Evolutionary conservation across 2,113 vertebrate genomes (phyloP).

Genomic region (Pedetes capensis): DNA sequence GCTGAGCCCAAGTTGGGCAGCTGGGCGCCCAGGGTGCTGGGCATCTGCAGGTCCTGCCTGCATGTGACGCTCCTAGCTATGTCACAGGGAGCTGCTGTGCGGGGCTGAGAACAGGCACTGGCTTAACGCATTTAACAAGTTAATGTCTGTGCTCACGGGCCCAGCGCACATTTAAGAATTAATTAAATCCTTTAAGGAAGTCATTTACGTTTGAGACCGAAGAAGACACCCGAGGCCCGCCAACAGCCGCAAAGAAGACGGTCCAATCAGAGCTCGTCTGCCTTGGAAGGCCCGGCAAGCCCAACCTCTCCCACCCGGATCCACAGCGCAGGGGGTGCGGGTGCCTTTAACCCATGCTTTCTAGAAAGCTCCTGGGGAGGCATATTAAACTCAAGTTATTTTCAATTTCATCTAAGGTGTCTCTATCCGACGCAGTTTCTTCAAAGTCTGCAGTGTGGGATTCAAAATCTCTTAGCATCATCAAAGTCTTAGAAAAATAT

Average conservation of each 20-base stretch:
- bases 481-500: constrained; percentile 72
- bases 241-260: constrained; percentile 37
- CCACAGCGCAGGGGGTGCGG: not conserved
- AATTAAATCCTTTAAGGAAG: constrained; percentile 79
- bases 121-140: constrained; percentile 74
- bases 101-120: constrained; percentile 62
- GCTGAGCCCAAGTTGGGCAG: not conserved
- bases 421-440: constrained; percentile 54
- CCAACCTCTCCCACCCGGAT: not conserved
- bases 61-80: constrained; percentile 28
- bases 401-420: constrained; percentile 61
- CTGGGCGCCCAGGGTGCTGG: not conserved
- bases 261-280: not conserved
- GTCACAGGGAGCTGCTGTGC: constrained; percentile 30
- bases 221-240: constrained; percentile 65
- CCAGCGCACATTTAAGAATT: constrained; percentile 74
- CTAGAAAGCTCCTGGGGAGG: constrained; percentile 30
- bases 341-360: constrained; percentile 59
- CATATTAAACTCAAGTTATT: constrained; percentile 60
- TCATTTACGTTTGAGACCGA: constrained; percentile 75
- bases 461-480: constrained; percentile 67
- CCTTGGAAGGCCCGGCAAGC: not conserved
- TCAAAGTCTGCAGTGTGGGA: constrained; percentile 67
- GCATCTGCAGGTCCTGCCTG: not conserved
- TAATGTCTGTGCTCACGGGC: constrained; percentile 70